These are phyloP conservation scores for Riparia riparia DNA, from an alignment of 2,113 vertebrate genomes.

Conservation along the genomic window DNA sequence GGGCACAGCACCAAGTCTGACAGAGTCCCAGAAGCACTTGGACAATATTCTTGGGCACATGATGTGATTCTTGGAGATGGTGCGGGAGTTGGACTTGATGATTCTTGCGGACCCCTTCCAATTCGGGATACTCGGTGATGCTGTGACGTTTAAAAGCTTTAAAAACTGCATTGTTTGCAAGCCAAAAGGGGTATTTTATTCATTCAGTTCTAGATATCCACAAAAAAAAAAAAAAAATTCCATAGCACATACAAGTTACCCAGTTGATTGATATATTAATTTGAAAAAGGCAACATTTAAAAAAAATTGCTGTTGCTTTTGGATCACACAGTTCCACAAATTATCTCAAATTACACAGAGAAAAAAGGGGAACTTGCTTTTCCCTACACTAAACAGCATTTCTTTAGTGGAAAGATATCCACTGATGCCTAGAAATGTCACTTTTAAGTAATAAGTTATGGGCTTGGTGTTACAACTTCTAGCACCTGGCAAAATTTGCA, in stretches of 20 bases:
- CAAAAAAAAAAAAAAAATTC: neutral
- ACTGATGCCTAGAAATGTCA: constrained; percentile 33
- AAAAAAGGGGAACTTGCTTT: neutral
- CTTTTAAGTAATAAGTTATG: constrained; percentile 55
- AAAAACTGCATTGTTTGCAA: neutral
- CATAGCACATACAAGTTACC: neutral
- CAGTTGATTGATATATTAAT: neutral
- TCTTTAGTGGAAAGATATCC: constrained; percentile 44
- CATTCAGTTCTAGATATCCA: neutral
- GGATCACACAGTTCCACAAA: neutral
- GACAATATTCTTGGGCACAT: neutral
- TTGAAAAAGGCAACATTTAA: neutral
- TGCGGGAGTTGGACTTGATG: fast-evolving
- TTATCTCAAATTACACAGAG: neutral
- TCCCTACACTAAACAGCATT: constrained; percentile 10
- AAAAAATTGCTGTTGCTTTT: neutral
- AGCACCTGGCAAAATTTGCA: constrained; percentile 68
- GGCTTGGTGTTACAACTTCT: constrained; percentile 47
- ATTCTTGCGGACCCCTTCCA: neutral
- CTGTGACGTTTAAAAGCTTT: neutral
- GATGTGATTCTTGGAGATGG: neutral
- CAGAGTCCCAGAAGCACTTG: neutral
- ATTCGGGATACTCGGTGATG: no score
- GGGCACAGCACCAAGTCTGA: neutral
- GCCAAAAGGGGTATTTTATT: neutral